phyloP scores from a whole-genome alignment of 2,113 vertebrate species.

The Phylloscopus whistleri region DNA sequence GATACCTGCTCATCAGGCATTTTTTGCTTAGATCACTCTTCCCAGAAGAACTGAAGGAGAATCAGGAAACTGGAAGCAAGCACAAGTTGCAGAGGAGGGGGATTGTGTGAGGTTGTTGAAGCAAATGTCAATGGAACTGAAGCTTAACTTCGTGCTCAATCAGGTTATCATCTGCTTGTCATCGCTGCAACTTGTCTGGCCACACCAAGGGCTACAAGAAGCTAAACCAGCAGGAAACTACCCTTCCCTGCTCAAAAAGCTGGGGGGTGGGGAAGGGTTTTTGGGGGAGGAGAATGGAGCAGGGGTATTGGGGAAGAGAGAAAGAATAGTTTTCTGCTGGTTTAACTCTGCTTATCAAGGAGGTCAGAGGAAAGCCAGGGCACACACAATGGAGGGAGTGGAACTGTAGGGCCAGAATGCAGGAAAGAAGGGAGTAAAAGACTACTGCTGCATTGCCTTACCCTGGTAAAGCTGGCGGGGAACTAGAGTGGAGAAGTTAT shows the following conservation, averaged over 20 bases:
- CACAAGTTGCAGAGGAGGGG: neutral
- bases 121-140: neutral
- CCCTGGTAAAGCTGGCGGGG: neutral
- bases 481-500: neutral
- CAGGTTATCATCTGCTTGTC: constrained; percentile 37
- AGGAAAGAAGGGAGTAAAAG: neutral
- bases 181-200: neutral
- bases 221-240: neutral
- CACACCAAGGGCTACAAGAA: neutral
- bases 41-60: neutral
- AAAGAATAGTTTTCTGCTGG: neutral
- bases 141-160: neutral
- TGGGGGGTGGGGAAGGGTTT: too few species aligned
- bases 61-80: neutral
- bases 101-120: neutral
- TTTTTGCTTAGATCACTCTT: neutral
- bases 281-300: too few species aligned
- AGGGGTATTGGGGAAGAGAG: neutral
- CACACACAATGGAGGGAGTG: neutral
- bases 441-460: neutral
- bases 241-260: neutral
- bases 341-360: neutral
- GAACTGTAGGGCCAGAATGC: neutral
- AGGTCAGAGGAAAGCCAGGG: neutral
- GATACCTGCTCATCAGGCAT: neutral